Conservation (phyloP, 2,113 vertebrate genomes). For the Ivindomyrus marchei region DNA sequence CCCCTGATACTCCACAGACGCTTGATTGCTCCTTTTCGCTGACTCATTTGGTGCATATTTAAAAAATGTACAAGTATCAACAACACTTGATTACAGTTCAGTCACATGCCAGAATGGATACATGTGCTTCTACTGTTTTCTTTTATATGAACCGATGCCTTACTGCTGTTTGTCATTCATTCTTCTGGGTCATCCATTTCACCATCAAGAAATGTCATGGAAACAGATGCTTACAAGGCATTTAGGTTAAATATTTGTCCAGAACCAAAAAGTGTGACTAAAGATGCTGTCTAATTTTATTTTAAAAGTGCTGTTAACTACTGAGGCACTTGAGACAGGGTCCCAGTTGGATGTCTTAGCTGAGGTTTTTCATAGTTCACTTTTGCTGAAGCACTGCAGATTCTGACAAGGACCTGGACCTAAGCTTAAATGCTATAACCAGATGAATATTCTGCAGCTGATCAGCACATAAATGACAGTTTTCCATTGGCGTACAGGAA, state of each 20-base stretch:
- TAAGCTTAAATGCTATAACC: not conserved
- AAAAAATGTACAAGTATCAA: not conserved
- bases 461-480: not conserved
- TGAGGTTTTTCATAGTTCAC: not conserved
- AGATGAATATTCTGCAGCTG: not conserved
- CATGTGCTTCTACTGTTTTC: not conserved
- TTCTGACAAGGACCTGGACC: not conserved
- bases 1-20: not conserved
- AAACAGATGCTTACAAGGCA: not conserved
- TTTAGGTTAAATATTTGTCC: not conserved
- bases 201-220: not conserved
- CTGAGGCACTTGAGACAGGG: not conserved
- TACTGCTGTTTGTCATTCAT: not conserved
- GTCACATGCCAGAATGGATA: not conserved
- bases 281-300: not conserved
- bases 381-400: not conserved
- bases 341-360: not conserved
- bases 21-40: not conserved
- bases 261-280: not conserved
- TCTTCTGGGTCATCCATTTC: not conserved
- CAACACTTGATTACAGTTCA: not conserved
- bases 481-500: not conserved
- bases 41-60: not conserved
- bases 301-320: not conserved
- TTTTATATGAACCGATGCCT: slow-evolving; percentile 1